These are phyloP conservation scores for Sarcophaga caerulescens DNA, from an alignment of 2,888 invertebrate species.

Conservation along the genomic window DNA sequence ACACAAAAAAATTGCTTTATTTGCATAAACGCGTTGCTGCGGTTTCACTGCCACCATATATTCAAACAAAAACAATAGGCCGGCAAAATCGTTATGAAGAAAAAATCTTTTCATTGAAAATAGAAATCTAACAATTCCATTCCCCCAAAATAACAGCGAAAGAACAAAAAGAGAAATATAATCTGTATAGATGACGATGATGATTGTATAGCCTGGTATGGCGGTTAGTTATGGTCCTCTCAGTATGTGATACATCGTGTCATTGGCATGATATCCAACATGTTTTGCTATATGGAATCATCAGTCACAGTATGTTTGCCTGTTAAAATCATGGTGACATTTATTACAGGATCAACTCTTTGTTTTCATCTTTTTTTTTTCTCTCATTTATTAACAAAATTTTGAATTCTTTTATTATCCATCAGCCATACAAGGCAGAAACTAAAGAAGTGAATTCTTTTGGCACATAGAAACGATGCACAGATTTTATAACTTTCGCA, in stretches of 20 bases:
- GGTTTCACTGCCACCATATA: slow-evolving; percentile 60
- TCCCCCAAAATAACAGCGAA: not conserved
- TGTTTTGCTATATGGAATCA: slow-evolving; percentile 39
- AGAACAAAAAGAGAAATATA: too few relatives aligned
- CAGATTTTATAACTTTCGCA: too few relatives aligned
- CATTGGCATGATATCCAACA: slow-evolving; percentile 23
- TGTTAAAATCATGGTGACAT: slow-evolving; percentile 55
- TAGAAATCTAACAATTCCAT: slow-evolving; percentile 60
- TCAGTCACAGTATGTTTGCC: slow-evolving; percentile 42
- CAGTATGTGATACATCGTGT: not conserved
- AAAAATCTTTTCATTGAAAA: slow-evolving; percentile 1
- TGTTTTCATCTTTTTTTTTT: not conserved
- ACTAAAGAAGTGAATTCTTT: slow-evolving; percentile 6
- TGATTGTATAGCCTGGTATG: slow-evolving; percentile 29
- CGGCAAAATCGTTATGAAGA: not conserved
- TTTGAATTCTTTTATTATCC: slow-evolving; percentile 18
- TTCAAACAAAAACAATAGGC: slow-evolving; percentile 63
- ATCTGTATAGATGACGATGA: slow-evolving; percentile 22
- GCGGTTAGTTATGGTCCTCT: slow-evolving; percentile 39
- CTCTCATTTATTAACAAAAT: slow-evolving; percentile 9
- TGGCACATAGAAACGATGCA: not conserved
- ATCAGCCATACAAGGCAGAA: not conserved
- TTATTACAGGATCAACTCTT: slow-evolving; percentile 31
- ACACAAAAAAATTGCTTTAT: slow-evolving; percentile 63
- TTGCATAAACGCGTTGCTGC: slow-evolving; percentile 67